These are phyloP conservation scores for Naja naja DNA, from an alignment of 2,113 vertebrate genomes.

Conservation along the genomic window DNA sequence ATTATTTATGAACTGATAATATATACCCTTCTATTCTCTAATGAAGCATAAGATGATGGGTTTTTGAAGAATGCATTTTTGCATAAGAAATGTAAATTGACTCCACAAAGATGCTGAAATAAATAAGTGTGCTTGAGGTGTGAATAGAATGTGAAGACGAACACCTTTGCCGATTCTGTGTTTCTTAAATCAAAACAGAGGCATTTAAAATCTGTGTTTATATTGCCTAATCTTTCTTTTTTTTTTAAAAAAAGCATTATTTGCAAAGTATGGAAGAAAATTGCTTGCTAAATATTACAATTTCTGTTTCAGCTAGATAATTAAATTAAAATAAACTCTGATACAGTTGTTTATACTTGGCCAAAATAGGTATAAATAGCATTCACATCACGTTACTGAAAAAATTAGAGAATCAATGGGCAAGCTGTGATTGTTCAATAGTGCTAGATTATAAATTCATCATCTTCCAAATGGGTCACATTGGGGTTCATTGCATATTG, in stretches of 20 bases:
- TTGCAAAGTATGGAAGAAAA: neutral
- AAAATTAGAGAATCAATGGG: neutral
- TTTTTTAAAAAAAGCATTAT: conserved; percentile 6
- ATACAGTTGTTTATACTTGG: conserved; percentile 45
- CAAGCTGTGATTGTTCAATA: neutral
- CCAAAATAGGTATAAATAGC: conserved; percentile 60
- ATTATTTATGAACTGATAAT: neutral
- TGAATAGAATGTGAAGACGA: neutral
- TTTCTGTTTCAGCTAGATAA: conserved; percentile 50
- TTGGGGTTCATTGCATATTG: neutral
- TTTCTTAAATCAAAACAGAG: neutral
- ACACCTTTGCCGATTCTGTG: neutral
- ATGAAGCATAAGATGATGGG: conserved; percentile 1
- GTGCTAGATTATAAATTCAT: neutral
- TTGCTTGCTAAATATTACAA: conserved; percentile 32
- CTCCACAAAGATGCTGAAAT: neutral
- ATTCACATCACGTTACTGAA: conserved; percentile 58
- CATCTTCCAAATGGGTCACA: neutral
- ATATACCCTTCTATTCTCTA: neutral
- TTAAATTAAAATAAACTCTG: conserved; percentile 24
- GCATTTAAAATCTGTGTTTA: neutral
- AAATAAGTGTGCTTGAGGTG: neutral
- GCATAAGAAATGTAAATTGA: conserved; percentile 10
- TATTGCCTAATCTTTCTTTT: neutral
- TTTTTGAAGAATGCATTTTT: conserved; percentile 14